Evolutionary conservation across 92 coral and sea anemone species (phyloP), one percentile per base, ranked within the genome.

Genomic region (Heteractis magnifica): DNA sequence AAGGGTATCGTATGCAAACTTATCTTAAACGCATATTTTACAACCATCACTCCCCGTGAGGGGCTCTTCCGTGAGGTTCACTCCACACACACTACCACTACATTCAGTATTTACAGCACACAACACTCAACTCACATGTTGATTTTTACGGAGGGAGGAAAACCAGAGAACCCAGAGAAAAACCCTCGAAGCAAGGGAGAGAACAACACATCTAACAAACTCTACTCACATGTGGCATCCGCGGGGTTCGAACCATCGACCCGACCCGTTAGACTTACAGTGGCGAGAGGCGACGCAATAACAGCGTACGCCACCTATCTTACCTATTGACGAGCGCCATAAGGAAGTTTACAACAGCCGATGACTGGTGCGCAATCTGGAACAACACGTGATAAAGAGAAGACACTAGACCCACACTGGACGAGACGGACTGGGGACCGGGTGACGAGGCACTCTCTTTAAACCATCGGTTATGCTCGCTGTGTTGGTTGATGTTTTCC

Each of bases 311-410:
- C 18, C 48, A 21, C 5, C 49, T 59, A 55, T 56, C 58, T 6
- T 84, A 95, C 99, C 99, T 97, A 88, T 91, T 95, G 16, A 97
- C 93, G 6, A 97, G 87, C 23, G 98, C 99, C 86, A 94, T 84
- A 60, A 97, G 91, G 49, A 89, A 97, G 82, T 75, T 97, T 7
- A 91, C 94, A 11, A 94, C 86, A 4, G 94, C 94, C 16, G 91
- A 49, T 1, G 95, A 81, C 58, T 89, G 92, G 19, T 59, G 82
- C 65, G 95, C 78, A 79, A 90, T 90, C 41, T 94, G 93, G 83
- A 90, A 91, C 73, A 97, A 89, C 64, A 97, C 88, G 88, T 93
- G 85, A 71, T 97, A 97, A n/a, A 97, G 81, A n/a, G 99, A 92
- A 34, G 86, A 83, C 77, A 97, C 98, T 79, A 97, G 78, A 68